Conservation (phyloP, 2,888 invertebrate genomes). For the Xiphydria camelus region DNA sequence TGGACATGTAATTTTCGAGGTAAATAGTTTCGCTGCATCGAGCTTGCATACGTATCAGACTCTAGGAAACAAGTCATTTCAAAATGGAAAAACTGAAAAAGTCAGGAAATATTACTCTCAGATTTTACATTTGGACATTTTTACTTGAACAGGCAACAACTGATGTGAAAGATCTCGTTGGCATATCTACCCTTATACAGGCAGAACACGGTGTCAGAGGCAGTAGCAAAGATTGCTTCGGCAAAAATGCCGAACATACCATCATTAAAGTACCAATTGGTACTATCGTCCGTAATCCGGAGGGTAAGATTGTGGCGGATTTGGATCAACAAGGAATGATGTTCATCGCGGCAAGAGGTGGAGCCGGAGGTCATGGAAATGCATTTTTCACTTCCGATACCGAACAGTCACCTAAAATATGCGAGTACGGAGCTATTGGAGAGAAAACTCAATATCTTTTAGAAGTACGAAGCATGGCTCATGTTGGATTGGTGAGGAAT, state of each 20-base stretch:
- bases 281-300: slow-evolving; percentile 67
- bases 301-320: slow-evolving; percentile 69
- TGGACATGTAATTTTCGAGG: slow-evolving; percentile 87
- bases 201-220: slow-evolving; percentile 78
- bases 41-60: too few relatives aligned
- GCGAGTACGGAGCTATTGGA: slow-evolving; percentile 85
- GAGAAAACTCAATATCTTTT: slow-evolving; percentile 74
- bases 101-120: too few relatives aligned
- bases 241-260: slow-evolving; percentile 76
- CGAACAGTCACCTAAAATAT: slow-evolving; percentile 78
- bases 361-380: slow-evolving; percentile 95
- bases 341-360: slow-evolving; percentile 93
- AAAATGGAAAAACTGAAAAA: not conserved
- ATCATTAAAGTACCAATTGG: slow-evolving; percentile 82
- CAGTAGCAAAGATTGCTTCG: slow-evolving; percentile 74
- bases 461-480: slow-evolving; percentile 91
- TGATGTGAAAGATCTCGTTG: slow-evolving; percentile 72
- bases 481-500: slow-evolving; percentile 78
- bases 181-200: slow-evolving; percentile 64
- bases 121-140: slow-evolving; percentile 21
- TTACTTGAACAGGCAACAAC: slow-evolving; percentile 67
- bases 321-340: slow-evolving; percentile 69
- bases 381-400: slow-evolving; percentile 82
- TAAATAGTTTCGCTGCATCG: too few relatives aligned
- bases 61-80: slow-evolving; percentile 6